A percentile compares a stretch with the other conserved stretches of the same genome.
Evolutionary conservation across 2,113 vertebrate genomes (phyloP).

Genomic region (Atrichornis clamosus): DNA sequence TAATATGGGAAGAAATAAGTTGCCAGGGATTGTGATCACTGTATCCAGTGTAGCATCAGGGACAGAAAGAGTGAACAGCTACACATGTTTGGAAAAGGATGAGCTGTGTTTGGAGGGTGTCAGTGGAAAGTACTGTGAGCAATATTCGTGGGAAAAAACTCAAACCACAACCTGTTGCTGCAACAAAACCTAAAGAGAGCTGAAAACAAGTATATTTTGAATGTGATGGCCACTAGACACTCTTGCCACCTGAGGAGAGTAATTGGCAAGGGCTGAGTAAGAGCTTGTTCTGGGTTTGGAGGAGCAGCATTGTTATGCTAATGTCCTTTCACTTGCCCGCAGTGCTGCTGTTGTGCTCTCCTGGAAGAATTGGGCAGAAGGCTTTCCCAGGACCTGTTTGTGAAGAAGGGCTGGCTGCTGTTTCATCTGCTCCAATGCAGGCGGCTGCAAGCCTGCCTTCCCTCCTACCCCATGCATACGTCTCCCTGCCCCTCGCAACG

Average conservation of each 20-base stretch:
- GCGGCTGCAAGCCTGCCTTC: not conserved
- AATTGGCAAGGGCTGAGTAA: constrained; percentile 31
- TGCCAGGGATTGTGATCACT: not conserved
- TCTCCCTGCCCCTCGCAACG: not conserved
- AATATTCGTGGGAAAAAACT: not conserved
- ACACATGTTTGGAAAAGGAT: not conserved
- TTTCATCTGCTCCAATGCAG: not conserved
- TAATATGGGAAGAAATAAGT: not conserved
- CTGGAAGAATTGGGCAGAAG: not conserved
- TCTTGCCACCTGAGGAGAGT: constrained; percentile 55
- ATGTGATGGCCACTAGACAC: not conserved
- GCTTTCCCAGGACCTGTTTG: constrained; percentile 19
- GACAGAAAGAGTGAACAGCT: not conserved
- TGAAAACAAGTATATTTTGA: constrained; percentile 51
- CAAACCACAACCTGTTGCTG: constrained; percentile 20
- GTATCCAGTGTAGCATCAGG: not conserved
- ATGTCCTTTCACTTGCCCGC: constrained; percentile 34
- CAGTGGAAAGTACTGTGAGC: not conserved
- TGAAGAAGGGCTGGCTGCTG: not conserved
- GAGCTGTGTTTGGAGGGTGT: not conserved
- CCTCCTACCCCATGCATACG: not conserved
- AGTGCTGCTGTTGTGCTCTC: not conserved
- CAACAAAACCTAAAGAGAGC: constrained; percentile 28
- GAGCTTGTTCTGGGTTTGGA: constrained; percentile 46
- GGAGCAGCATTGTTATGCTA: constrained; percentile 64